Evolutionary conservation across 2,888 invertebrate species (phyloP).

Genomic region (Ophion obscuratus): DNA sequence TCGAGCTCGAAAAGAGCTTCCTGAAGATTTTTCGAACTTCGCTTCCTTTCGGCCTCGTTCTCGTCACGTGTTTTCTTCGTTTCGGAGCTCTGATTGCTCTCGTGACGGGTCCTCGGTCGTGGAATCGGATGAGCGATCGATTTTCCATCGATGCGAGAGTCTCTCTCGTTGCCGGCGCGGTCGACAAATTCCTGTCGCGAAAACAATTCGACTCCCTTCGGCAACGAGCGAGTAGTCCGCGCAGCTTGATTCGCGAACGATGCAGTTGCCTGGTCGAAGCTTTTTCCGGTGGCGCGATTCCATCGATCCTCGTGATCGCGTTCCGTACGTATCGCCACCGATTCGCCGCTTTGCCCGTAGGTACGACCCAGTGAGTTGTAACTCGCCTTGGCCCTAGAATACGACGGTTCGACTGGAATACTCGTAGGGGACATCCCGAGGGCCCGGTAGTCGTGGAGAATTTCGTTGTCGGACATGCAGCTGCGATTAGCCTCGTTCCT

Average conservation of each 20-base stretch:
- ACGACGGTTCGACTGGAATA: background rate
- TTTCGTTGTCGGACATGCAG: constrained; percentile 62
- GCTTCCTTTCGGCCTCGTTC: constrained; percentile 85
- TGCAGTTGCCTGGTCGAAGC: background rate
- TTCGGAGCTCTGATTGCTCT: constrained; percentile 9
- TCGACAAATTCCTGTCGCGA: constrained; percentile 44
- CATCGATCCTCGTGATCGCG: constrained; percentile 12
- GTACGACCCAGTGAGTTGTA: constrained; percentile 57
- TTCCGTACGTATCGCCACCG: background rate
- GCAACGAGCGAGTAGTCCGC: constrained; percentile 45
- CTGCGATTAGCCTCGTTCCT: constrained; percentile 2
- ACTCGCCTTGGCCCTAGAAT: constrained; percentile 26
- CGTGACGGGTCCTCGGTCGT: constrained; percentile 10
- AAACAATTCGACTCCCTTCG: constrained; percentile 56
- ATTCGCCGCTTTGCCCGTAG: background rate
- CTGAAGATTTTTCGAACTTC: constrained; percentile 92
- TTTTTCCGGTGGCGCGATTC: constrained; percentile 20
- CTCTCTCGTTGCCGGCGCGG: background rate
- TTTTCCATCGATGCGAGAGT: background rate
- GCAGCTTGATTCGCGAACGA: constrained; percentile 12
- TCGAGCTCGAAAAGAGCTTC: constrained; percentile 95
- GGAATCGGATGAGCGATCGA: constrained; percentile 16
- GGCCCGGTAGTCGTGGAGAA: background rate
- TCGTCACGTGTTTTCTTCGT: constrained; percentile 52
- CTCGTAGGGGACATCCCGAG: constrained; percentile 3